Percentiles rank a stretch among this genome's conserved stretches.
Conservation (phyloP, 2,113 vertebrate genomes). For the Paratilapia polleni region DNA sequence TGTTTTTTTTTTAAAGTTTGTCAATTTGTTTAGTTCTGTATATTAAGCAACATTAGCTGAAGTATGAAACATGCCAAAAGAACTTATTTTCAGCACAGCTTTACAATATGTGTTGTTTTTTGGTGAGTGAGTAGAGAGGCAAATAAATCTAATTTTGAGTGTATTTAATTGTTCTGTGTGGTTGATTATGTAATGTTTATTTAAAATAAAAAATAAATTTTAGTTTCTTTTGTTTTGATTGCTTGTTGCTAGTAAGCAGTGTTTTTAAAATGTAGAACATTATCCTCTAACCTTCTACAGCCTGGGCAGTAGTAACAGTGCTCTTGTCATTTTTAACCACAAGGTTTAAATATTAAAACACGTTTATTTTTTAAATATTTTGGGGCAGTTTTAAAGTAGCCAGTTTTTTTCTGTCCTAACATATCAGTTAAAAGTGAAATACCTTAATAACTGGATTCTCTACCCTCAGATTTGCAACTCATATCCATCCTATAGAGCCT, state of each 20-base stretch:
- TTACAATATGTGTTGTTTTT: slow-evolving; percentile 64
- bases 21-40: slow-evolving; percentile 51
- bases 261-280: not conserved
- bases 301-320: too few species aligned
- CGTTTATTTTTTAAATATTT: too few species aligned
- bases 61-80: slow-evolving; percentile 75
- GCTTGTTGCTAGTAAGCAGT: not conserved
- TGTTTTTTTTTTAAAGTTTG: slow-evolving; percentile 39
- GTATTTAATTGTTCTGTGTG: slow-evolving; percentile 73
- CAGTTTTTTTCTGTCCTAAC: too few species aligned
- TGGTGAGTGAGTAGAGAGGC: slow-evolving; percentile 64
- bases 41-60: slow-evolving; percentile 70
- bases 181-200: slow-evolving; percentile 70
- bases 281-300: too few species aligned
- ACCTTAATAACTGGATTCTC: not conserved
- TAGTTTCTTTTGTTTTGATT: slow-evolving; percentile 29
- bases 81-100: slow-evolving; percentile 70
- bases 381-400: too few species aligned
- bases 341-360: too few species aligned
- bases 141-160: slow-evolving; percentile 70
- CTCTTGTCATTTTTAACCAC: too few species aligned
- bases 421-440: not conserved
- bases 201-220: slow-evolving; percentile 73
- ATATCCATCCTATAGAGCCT: not conserved
- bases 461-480: not conserved